Conservation (phyloP, 2,797 vertebrate genomes). For the Gymnoscopelus braueri region DNA sequence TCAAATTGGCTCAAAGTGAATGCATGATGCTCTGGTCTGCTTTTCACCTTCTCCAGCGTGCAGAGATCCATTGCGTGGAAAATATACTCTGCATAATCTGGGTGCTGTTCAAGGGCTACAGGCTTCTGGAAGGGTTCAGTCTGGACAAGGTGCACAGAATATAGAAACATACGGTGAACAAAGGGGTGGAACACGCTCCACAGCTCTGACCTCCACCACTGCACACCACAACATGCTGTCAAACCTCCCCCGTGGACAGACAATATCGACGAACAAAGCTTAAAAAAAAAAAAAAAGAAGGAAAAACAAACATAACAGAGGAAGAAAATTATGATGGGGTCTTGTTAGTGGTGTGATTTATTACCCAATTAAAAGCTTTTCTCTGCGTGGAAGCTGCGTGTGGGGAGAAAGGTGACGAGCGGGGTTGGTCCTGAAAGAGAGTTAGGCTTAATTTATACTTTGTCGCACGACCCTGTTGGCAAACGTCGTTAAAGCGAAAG, state of each 20-base stretch:
- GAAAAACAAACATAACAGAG: constrained; percentile 65
- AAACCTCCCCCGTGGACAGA: constrained; percentile 17
- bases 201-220: not conserved
- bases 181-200: constrained; percentile 3
- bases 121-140: constrained; percentile 99
- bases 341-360: constrained; percentile 81
- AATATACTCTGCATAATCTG: constrained; percentile 98
- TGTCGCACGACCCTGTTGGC: not conserved
- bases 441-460: constrained; percentile 38
- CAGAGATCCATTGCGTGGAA: constrained; percentile 99
- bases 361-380: constrained; percentile 88
- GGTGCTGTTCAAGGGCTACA: constrained; percentile 96
- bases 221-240: constrained; percentile 8
- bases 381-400: constrained; percentile 83
- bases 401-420: constrained; percentile 81
- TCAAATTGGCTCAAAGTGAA: not conserved
- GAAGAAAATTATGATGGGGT: constrained; percentile 73
- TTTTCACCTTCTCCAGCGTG: constrained; percentile 95
- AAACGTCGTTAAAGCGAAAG: too few species aligned
- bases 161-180: constrained; percentile 33
- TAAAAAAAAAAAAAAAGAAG: constrained; percentile 63
- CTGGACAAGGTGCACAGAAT: constrained; percentile 72
- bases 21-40: constrained; percentile 1
- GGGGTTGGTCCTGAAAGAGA: constrained; percentile 82
- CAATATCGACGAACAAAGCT: constrained; percentile 36